phyloP scores from a whole-genome alignment of 2,113 vertebrate species.

The Megaceryle torquata region DNA sequence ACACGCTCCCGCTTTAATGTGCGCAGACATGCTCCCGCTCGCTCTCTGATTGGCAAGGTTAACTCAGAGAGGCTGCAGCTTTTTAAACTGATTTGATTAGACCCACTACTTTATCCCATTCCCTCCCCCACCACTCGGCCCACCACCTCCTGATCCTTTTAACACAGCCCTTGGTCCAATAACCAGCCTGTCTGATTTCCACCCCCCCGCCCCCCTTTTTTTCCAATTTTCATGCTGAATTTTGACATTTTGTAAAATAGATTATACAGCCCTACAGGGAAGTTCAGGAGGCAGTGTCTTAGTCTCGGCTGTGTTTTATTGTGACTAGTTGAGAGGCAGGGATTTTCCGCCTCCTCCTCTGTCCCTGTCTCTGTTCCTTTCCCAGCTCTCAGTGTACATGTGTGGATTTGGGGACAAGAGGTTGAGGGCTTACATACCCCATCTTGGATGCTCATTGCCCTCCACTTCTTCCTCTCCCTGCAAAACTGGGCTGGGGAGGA shows the following conservation, averaged over 20 bases:
- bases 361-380: not conserved
- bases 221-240: conserved; percentile 55
- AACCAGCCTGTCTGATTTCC: conserved; percentile 36
- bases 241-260: conserved; percentile 64
- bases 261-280: conserved; percentile 36
- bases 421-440: not conserved
- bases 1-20: conserved; percentile 82
- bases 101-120: conserved; percentile 74
- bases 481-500: not conserved
- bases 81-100: conserved; percentile 91
- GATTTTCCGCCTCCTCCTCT: not conserved
- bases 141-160: conserved; percentile 90
- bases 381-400: not conserved
- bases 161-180: conserved; percentile 72
- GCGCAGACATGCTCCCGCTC: conserved; percentile 75
- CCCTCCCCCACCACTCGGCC: conserved; percentile 57
- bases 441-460: not conserved
- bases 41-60: conserved; percentile 88
- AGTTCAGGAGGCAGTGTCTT: conserved; percentile 31
- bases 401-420: not conserved
- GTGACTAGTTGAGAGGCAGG: not conserved
- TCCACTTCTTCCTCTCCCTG: not conserved
- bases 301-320: not conserved
- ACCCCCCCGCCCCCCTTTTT: not conserved
- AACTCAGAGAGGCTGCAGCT: conserved; percentile 83